Base-by-base conservation (phyloP, 1,140 invertebrate species). In the Eriocheir sinensis region DNA sequence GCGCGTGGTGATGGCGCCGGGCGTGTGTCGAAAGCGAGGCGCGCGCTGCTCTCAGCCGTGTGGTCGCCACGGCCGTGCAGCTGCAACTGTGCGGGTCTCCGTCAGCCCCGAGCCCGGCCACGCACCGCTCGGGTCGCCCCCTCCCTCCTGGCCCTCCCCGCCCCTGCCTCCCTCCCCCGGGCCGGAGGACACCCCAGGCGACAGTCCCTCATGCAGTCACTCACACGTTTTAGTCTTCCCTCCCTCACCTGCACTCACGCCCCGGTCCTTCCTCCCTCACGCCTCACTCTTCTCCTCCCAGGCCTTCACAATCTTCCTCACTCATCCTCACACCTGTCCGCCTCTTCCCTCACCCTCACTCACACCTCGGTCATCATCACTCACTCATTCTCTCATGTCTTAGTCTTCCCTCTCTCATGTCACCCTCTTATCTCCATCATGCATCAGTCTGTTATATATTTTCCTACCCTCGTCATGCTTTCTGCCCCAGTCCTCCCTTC, bases 21-120 rank as follows among this genome's bases (percentile, higher is more conserved):
- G 89, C 94, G 94, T 86, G 94, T 88, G 94, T 27, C 81, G 44
- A 89, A 60, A 91, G 79, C 79, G 94, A 30, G 89, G 89, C 89
- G 90, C 94, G 34, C 93, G 72, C 72, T 91, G 89, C 41, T 89
- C 53, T 89, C 32, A 36, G 79, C 93, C 94, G 94, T 94, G 89
- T 92, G 94, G 94, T 92, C 94, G 89, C 44, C 32, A 34, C 94
- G 94, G 89, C 94, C 89, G 90, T 91, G 90, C 89, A 88, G 94
- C 94, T 94, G 94, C 94, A 94, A 94, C 94, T 94, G 94, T 94
- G 94, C 94, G 94, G 94, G 80, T 94, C 94, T 92, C 48, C 94
- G 94, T 86, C 81, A 36, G 86, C 80, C 93, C 44, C 48, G 30
- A 36, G 21, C 89, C 81, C 80, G 89, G 44, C 88, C 93, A 48